A percentile compares a stretch with the other conserved stretches of the same genome.
Conservation (phyloP, 2,113 vertebrate genomes). For the Seriola aureovittata region DNA sequence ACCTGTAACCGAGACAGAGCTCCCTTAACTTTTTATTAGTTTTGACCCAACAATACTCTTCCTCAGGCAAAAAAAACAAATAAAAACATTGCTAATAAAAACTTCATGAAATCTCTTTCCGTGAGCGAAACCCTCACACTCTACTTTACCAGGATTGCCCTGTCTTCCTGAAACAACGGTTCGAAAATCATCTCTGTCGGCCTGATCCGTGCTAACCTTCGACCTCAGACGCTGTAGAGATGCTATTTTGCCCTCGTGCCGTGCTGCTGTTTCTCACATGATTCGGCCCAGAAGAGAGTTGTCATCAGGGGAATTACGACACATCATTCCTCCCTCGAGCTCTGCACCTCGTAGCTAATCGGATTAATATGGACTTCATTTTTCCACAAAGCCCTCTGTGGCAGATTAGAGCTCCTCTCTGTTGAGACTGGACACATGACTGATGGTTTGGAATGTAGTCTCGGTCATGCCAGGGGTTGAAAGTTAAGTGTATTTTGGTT, state of each 20-base stretch:
- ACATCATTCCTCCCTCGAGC: conserved; percentile 54
- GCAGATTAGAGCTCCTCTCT: conserved; percentile 64
- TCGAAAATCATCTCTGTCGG: not conserved
- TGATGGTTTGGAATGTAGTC: conserved; percentile 46
- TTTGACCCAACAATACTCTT: not conserved
- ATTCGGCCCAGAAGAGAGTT: conserved; percentile 37
- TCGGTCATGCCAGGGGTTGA: not conserved
- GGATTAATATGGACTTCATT: conserved; percentile 75
- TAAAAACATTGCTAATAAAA: not conserved
- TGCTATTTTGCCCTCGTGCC: not conserved
- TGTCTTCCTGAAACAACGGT: not conserved
- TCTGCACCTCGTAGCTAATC: conserved; percentile 66
- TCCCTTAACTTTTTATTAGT: not conserved
- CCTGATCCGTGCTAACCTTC: not conserved
- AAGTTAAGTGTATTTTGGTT: conserved; percentile 8
- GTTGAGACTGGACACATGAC: conserved; percentile 68
- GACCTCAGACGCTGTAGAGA: not conserved
- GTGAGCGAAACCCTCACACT: not conserved
- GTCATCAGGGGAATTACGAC: conserved; percentile 40
- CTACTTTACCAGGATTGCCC: not conserved
- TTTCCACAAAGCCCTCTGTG: conserved; percentile 58
- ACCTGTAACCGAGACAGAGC: not conserved
- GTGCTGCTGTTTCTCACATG: conserved; percentile 45
- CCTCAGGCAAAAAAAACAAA: too few relatives aligned
- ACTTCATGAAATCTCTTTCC: not conserved